A percentile compares a stretch with the other conserved stretches of the same genome.
phyloP scores from a whole-genome alignment of 2,113 vertebrate species.

The Aplodontia rufa region DNA sequence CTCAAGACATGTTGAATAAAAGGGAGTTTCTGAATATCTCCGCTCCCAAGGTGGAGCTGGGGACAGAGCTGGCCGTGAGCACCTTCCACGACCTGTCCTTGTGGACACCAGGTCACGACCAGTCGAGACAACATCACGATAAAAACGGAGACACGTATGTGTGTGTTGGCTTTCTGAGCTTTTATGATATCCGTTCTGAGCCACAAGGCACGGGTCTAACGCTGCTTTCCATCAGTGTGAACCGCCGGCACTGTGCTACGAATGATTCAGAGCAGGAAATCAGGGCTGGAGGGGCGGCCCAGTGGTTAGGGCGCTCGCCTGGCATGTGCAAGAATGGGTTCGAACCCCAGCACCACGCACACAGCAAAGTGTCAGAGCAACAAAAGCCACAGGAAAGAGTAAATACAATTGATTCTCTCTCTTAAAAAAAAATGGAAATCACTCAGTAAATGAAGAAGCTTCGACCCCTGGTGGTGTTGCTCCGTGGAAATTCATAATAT shows the following conservation, averaged over 20 bases:
- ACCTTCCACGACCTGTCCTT: not conserved
- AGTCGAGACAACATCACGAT: not conserved
- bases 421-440: slow-evolving; percentile 44
- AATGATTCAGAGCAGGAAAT: slow-evolving; percentile 29
- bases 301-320: too few relatives aligned
- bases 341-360: too few relatives aligned
- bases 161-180: not conserved
- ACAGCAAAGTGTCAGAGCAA: too few relatives aligned
- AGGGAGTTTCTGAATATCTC: not conserved
- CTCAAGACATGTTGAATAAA: not conserved
- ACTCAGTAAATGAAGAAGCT: not conserved
- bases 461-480: not conserved
- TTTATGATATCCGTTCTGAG: not conserved
- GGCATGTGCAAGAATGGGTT: too few relatives aligned
- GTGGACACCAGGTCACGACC: not conserved
- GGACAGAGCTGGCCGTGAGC: not conserved
- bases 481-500: not conserved
- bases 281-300: too few relatives aligned
- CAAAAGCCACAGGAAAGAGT: too few relatives aligned
- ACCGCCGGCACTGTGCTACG: not conserved
- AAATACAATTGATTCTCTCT: too few relatives aligned
- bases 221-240: not conserved
- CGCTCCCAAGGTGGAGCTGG: not conserved
- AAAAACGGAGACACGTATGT: too few relatives aligned
- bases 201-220: not conserved